phyloP scores from a whole-genome alignment of 2,113 vertebrate species.

The Penelope pileata region DNA sequence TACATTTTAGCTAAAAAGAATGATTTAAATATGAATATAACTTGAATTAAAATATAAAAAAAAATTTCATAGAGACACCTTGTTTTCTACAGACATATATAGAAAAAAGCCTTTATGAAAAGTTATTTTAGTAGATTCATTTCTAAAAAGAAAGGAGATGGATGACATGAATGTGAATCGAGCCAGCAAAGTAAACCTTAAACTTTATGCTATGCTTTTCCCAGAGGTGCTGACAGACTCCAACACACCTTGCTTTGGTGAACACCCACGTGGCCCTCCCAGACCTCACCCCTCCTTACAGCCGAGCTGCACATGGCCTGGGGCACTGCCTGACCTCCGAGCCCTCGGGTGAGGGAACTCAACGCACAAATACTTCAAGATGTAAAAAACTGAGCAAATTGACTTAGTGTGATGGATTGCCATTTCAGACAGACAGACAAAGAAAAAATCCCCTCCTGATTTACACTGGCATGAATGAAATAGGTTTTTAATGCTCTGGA shows the following conservation, averaged over 20 bases:
- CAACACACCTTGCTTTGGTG: fast-evolving
- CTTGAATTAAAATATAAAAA: constrained; percentile 41
- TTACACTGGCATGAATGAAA: fast-evolving
- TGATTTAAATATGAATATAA: constrained; percentile 16
- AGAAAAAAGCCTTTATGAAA: not conserved
- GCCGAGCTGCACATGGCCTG: fast-evolving
- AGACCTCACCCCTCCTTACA: fast-evolving
- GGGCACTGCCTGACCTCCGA: too few relatives aligned
- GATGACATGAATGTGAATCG: not conserved
- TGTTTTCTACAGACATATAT: not conserved
- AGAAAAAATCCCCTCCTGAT: not conserved
- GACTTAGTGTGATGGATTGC: not conserved
- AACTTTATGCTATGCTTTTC: not conserved
- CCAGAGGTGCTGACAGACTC: not conserved
- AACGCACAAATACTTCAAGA: not conserved
- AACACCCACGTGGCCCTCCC: not conserved
- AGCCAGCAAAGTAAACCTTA: not conserved
- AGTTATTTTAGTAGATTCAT: not conserved
- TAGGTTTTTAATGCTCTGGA: fast-evolving
- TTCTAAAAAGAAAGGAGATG: not conserved
- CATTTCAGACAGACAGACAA: not conserved
- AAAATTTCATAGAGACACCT: not conserved
- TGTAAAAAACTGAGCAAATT: not conserved
- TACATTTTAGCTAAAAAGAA: constrained; percentile 35
- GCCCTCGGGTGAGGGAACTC: fast-evolving